A percentile compares a stretch with the other conserved stretches of the same genome.
Evolutionary conservation across 2,888 invertebrate genomes (phyloP).

Genomic region (Harpalus rubripes): DNA sequence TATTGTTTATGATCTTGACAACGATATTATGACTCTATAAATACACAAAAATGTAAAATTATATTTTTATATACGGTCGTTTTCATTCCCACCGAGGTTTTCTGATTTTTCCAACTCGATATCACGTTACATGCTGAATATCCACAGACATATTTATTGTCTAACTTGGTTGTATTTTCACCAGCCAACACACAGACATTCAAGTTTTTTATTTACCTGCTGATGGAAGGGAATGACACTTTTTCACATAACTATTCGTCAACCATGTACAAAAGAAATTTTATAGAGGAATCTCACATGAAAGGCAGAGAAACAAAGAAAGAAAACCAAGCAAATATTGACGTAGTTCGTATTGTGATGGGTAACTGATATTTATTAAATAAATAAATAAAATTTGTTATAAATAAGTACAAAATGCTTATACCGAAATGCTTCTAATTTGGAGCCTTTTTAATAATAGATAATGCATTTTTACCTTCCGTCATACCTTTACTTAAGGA

Average conservation of each 20-base stretch:
- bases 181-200: slow-evolving; percentile 41
- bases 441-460: too few relatives aligned
- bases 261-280: neutral
- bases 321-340: too few relatives aligned
- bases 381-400: too few relatives aligned
- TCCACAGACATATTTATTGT: slow-evolving; percentile 71
- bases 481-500: too few relatives aligned
- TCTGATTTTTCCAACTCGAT: slow-evolving; percentile 67
- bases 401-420: too few relatives aligned
- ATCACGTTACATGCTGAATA: slow-evolving; percentile 71
- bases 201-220: slow-evolving; percentile 24
- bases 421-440: too few relatives aligned
- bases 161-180: slow-evolving; percentile 68
- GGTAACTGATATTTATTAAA: too few relatives aligned
- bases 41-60: slow-evolving; percentile 75
- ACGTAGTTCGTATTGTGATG: too few relatives aligned
- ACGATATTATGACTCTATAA: slow-evolving; percentile 77
- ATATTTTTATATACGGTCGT: slow-evolving; percentile 74
- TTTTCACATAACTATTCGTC: neutral
- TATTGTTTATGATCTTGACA: slow-evolving; percentile 76
- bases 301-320: neutral
- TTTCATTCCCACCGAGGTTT: slow-evolving; percentile 71
- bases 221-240: slow-evolving; percentile 18
- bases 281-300: neutral
- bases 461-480: too few relatives aligned